Percentiles rank a stretch among this genome's conserved stretches.
Conservation (phyloP, 2,888 invertebrate species). For the Stenodema calcarata region DNA sequence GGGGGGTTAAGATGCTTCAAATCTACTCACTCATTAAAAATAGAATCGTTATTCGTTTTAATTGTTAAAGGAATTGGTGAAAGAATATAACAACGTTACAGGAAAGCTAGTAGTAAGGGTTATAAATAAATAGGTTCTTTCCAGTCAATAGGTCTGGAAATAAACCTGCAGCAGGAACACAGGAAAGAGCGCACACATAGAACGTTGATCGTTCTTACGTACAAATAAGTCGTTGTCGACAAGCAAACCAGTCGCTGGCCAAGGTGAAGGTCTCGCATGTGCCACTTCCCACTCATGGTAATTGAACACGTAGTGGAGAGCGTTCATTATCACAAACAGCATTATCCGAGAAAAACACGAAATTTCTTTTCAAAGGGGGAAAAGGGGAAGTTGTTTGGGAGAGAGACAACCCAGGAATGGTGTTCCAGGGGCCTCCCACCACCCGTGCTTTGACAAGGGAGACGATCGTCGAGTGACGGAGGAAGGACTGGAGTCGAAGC, state of each 20-base stretch:
- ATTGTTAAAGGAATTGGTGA: too few relatives aligned
- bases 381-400: not conserved
- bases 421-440: conserved; percentile 41
- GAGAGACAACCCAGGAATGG: conserved; percentile 10
- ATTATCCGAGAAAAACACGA: conserved; percentile 5
- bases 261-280: conserved; percentile 34
- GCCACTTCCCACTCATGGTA: conserved; percentile 56
- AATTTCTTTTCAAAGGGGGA: not conserved
- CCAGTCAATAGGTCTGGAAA: not conserved
- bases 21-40: too few relatives aligned
- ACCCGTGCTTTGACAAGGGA: conserved; percentile 6
- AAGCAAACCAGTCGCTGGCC: conserved; percentile 21
- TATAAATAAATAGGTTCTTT: not conserved
- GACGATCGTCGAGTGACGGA: not conserved
- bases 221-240: conserved; percentile 50
- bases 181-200: not conserved
- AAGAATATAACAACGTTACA: too few relatives aligned
- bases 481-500: conserved; percentile 36
- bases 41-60: too few relatives aligned
- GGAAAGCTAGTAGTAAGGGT: too few relatives aligned
- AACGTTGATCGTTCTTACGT: not conserved
- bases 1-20: too few relatives aligned
- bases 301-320: conserved; percentile 57
- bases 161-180: not conserved
- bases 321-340: conserved; percentile 55